Conservation (phyloP, 2,797 vertebrate species). For the Rousettus madagascariensis region DNA sequence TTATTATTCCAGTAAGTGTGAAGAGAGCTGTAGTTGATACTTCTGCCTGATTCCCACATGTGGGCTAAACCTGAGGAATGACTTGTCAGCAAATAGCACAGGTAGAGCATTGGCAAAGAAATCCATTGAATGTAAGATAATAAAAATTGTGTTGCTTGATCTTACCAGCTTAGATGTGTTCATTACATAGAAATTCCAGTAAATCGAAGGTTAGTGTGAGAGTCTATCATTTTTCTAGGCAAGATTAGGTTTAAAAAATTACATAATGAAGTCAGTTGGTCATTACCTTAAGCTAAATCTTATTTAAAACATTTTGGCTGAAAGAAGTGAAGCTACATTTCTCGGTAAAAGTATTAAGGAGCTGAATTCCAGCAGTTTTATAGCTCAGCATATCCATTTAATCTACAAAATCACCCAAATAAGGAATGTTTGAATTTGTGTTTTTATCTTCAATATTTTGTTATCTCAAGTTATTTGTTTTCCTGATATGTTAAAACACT, state of each 20-base stretch:
- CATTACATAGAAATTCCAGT: not conserved
- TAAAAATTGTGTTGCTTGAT: not conserved
- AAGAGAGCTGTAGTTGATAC: not conserved
- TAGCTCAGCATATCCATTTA: not conserved
- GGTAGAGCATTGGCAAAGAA: not conserved
- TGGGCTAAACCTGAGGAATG: not conserved
- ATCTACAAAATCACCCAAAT: not conserved
- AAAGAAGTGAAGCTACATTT: not conserved
- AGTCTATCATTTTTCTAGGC: not conserved
- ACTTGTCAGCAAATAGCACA: not conserved
- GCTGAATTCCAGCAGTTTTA: not conserved
- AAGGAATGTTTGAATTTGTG: not conserved
- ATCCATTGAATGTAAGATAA: not conserved
- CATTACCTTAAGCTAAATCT: not conserved
- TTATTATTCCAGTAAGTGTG: not conserved
- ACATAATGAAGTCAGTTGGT: not conserved
- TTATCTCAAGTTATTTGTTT: not conserved
- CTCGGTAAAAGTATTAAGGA: not conserved
- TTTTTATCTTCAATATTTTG: not conserved
- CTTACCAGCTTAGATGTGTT: not conserved
- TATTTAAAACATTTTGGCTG: not conserved
- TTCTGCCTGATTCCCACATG: not conserved
- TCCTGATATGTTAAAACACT: not conserved
- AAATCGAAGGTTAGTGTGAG: not conserved
- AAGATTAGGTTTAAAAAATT: not conserved